phyloP scores from a whole-genome alignment of 2,797 vertebrate genomes.

The Enteromius unitaeniatus region DNA sequence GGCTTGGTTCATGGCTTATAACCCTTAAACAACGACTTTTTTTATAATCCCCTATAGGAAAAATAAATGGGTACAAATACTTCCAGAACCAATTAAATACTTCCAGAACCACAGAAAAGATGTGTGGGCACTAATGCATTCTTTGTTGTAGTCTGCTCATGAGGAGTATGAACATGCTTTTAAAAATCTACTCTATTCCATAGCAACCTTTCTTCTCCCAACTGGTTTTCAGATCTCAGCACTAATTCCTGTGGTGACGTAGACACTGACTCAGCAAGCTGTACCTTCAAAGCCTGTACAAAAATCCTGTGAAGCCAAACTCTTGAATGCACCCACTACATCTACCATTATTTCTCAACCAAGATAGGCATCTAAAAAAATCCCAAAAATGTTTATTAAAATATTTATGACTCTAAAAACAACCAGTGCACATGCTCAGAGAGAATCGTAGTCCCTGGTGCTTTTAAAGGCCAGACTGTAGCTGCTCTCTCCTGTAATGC shows the following conservation, averaged over 20 bases:
- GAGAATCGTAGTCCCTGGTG: not conserved
- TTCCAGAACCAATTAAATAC: not conserved
- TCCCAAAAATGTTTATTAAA: slow-evolving; percentile 11
- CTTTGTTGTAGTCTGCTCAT: not conserved
- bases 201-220: slow-evolving; percentile 1
- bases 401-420: slow-evolving; percentile 26
- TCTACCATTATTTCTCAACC: not conserved
- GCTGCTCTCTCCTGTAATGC: slow-evolving; percentile 45
- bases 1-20: not conserved
- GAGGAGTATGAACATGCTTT: not conserved
- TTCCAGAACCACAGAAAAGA: not conserved
- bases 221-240: slow-evolving; percentile 25
- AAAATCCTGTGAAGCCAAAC: slow-evolving; percentile 23
- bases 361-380: slow-evolving; percentile 10
- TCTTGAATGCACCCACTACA: not conserved
- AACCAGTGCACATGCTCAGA: slow-evolving; percentile 11
- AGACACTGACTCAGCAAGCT: slow-evolving; percentile 25
- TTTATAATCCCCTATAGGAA: not conserved
- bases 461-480: slow-evolving; percentile 28
- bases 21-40: not conserved
- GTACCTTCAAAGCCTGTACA: slow-evolving; percentile 14
- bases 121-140: not conserved
- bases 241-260: not conserved
- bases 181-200: slow-evolving; percentile 6
- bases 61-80: not conserved